These are phyloP conservation scores for Danaus chrysippus DNA, from an alignment of 2,888 invertebrate genomes.

Conservation along the genomic window DNA sequence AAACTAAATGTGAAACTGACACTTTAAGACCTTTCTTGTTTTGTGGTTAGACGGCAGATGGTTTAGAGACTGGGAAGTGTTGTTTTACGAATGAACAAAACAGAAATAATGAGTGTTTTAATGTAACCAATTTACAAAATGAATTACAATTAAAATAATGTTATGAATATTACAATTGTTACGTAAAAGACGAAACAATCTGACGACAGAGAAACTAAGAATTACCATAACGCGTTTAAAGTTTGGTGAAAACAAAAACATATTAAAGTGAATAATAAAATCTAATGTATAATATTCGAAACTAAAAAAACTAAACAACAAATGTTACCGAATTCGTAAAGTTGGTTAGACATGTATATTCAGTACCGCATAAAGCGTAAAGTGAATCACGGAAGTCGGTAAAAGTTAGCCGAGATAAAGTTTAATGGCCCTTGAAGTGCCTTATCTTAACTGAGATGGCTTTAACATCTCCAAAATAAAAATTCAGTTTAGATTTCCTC, in stretches of 20 bases:
- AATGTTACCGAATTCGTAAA: conserved; percentile 14
- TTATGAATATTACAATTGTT: too few relatives aligned
- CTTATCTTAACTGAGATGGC: conserved; percentile 22
- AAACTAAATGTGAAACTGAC: conserved; percentile 23
- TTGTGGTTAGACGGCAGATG: conserved; percentile 10
- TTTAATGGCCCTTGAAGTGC: conserved; percentile 29
- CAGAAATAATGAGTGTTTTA: too few relatives aligned
- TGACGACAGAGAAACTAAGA: too few relatives aligned
- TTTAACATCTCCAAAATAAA: conserved; percentile 19
- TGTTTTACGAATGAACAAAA: not conserved
- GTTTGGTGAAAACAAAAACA: not conserved
- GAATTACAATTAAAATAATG: too few relatives aligned
- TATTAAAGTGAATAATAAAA: not conserved
- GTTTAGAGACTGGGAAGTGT: not conserved
- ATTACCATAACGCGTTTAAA: not conserved
- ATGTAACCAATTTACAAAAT: too few relatives aligned
- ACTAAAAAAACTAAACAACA: conserved; percentile 1
- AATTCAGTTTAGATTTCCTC: conserved; percentile 11
- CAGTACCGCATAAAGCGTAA: conserved; percentile 25
- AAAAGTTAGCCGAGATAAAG: conserved; percentile 32
- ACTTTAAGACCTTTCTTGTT: conserved; percentile 20
- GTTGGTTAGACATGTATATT: conserved; percentile 20
- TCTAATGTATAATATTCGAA: not conserved
- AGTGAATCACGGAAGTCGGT: conserved; percentile 32
- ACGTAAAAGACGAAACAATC: too few relatives aligned